phyloP scores from a whole-genome alignment of 2,797 vertebrate genomes.

The Masticophis lateralis region DNA sequence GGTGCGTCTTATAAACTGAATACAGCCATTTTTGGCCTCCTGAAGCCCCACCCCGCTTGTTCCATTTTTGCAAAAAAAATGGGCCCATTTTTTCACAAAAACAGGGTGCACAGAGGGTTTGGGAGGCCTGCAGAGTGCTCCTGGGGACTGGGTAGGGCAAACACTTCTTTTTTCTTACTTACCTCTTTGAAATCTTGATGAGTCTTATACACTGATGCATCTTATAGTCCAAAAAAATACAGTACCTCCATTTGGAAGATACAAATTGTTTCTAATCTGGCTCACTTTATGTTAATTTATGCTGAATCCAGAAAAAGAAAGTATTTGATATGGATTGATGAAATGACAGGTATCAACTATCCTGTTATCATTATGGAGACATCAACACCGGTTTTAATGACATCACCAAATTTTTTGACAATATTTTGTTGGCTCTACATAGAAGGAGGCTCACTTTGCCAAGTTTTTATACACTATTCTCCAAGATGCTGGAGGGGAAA shows the following conservation, averaged over 20 bases:
- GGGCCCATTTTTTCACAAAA: too few relatives aligned
- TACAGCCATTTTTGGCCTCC: too few relatives aligned
- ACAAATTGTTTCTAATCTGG: background rate
- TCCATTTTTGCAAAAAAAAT: too few relatives aligned
- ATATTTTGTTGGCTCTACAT: background rate
- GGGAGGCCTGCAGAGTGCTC: too few relatives aligned
- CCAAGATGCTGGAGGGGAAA: background rate
- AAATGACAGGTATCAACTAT: background rate
- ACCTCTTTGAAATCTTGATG: too few relatives aligned
- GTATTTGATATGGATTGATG: background rate
- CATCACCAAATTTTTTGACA: background rate
- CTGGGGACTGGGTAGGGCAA: too few relatives aligned
- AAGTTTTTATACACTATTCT: background rate
- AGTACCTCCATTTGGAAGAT: background rate
- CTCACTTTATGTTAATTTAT: background rate
- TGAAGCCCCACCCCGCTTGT: too few relatives aligned
- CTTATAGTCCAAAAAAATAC: too few relatives aligned
- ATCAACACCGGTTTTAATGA: background rate
- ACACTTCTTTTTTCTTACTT: too few relatives aligned
- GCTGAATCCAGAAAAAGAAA: background rate
- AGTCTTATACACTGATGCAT: too few relatives aligned
- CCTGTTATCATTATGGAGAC: background rate
- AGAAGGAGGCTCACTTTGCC: background rate
- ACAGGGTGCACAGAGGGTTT: too few relatives aligned
- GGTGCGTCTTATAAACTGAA: too few relatives aligned